These are phyloP conservation scores for Drosophila gaucha DNA, from an alignment of 2,888 invertebrate species.

Conservation along the genomic window DNA sequence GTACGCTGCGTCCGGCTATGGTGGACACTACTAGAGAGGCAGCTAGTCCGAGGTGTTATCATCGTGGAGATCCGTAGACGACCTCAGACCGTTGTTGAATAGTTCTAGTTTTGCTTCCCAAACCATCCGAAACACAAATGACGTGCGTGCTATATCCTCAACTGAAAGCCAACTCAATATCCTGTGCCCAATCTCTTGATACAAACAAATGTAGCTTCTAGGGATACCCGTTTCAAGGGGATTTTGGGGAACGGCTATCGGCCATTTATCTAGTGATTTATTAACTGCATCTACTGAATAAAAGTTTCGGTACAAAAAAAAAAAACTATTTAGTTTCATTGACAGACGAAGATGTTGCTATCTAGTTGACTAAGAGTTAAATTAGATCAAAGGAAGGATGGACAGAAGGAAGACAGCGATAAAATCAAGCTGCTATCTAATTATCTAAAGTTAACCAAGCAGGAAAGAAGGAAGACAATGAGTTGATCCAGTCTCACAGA, in stretches of 20 bases:
- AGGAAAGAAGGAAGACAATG: not conserved
- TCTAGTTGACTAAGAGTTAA: not conserved
- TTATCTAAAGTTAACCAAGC: not conserved
- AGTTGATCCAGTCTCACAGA: no score
- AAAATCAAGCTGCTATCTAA: not conserved
- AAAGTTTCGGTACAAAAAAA: conserved; percentile 83
- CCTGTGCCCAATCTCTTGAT: conserved; percentile 7
- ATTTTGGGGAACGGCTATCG: conserved; percentile 57
- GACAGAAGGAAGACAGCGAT: not conserved
- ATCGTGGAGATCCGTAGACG: not conserved
- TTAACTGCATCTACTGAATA: conserved; percentile 84
- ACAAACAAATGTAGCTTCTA: conserved; percentile 32
- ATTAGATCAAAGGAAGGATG: not conserved
- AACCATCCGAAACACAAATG: conserved; percentile 30
- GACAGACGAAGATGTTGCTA: not conserved
- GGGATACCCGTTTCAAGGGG: conserved; percentile 63
- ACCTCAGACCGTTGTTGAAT: conserved; percentile 63
- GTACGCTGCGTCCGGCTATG: conserved; percentile 58
- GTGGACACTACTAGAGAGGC: conserved; percentile 60
- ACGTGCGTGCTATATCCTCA: conserved; percentile 61
- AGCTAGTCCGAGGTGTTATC: no score
- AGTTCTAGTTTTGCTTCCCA: conserved; percentile 55
- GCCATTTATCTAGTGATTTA: conserved; percentile 75
- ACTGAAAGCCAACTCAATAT: conserved; percentile 17
- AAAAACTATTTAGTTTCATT: not conserved